Percentiles rank a stretch among this genome's conserved stretches.
Evolutionary conservation across 2,113 vertebrate genomes (phyloP).

Genomic region (Leucosticte australis): DNA sequence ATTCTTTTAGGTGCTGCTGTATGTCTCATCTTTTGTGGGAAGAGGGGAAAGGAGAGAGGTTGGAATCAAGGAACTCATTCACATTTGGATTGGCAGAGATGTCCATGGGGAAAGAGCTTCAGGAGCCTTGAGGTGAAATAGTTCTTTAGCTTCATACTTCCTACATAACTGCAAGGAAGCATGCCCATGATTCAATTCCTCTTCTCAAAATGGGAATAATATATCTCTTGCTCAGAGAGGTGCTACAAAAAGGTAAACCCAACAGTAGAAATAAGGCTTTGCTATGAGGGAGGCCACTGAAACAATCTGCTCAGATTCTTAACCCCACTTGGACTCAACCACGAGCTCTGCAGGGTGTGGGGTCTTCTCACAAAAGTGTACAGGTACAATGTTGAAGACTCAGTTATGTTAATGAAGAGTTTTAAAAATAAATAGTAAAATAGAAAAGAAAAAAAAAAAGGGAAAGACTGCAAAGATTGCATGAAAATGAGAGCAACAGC

Average conservation of each 20-base stretch:
- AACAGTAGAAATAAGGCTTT: not conserved
- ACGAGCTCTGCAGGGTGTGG: not conserved
- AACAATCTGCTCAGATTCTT: not conserved
- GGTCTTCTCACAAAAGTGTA: not conserved
- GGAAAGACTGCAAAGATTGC: not conserved
- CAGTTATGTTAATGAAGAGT: not conserved
- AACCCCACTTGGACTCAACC: not conserved
- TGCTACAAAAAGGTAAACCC: not conserved
- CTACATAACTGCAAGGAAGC: not conserved
- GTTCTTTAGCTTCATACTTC: not conserved
- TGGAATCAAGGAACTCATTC: not conserved
- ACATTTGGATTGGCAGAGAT: not conserved
- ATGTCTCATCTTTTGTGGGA: not conserved
- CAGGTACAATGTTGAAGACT: not conserved
- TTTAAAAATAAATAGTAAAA: not conserved
- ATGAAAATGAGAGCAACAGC: slow-evolving; percentile 37
- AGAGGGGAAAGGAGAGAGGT: not conserved
- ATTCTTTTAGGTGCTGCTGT: not conserved
- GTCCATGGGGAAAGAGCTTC: not conserved
- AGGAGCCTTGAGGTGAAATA: not conserved
- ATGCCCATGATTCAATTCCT: not conserved
- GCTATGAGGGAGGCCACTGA: not conserved
- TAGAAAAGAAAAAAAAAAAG: not conserved
- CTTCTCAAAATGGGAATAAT: not conserved
- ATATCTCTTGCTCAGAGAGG: not conserved